These are phyloP conservation scores for Eolophus roseicapilla DNA, from an alignment of 2,113 vertebrate genomes.

Conservation along the genomic window DNA sequence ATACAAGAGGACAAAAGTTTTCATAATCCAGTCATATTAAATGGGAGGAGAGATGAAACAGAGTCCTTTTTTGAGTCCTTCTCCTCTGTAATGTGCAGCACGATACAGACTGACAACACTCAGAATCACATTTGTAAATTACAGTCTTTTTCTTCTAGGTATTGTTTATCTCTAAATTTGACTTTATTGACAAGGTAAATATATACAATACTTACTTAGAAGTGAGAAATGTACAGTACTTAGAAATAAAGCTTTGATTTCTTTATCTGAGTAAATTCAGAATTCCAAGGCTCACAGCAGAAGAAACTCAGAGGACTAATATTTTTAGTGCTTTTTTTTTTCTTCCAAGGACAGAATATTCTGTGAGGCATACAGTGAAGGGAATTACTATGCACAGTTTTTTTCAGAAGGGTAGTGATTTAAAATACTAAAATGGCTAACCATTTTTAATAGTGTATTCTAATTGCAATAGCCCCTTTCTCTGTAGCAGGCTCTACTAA, in stretches of 20 bases:
- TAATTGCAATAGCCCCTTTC: constrained; percentile 59
- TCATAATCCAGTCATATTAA: neutral
- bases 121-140: neutral
- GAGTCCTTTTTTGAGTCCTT: neutral
- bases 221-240: neutral
- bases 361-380: neutral
- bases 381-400: constrained; percentile 6
- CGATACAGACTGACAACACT: neutral
- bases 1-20: neutral
- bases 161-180: neutral
- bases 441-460: constrained; percentile 40
- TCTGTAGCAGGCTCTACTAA: constrained; percentile 45
- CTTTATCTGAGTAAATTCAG: neutral
- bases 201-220: neutral
- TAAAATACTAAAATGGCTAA: constrained; percentile 51
- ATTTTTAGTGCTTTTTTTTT: neutral
- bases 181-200: neutral
- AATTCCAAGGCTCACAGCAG: neutral
- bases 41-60: neutral
- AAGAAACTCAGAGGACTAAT: constrained; percentile 24
- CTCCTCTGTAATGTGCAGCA: neutral
- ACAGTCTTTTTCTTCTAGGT: neutral
- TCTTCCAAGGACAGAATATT: constrained; percentile 26
- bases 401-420: constrained; percentile 22
- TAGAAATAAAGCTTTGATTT: neutral